phyloP scores from a whole-genome alignment of 1,140 invertebrate species.

The Cydia fagiglandana region DNA sequence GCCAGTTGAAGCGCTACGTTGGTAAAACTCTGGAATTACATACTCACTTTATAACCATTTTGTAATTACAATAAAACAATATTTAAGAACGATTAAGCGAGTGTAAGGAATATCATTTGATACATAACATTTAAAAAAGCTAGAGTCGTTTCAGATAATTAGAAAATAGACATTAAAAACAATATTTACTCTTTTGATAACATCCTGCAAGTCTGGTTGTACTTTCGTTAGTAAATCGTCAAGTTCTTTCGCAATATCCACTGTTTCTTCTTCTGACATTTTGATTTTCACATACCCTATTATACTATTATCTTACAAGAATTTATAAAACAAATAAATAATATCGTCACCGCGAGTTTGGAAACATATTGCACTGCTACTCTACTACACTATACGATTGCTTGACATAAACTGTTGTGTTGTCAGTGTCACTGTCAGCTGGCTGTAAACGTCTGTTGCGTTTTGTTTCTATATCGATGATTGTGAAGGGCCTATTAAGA shows the following conservation, averaged over 20 bases:
- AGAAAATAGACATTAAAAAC: conserved; percentile 24
- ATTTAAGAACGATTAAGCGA: conserved; percentile 30
- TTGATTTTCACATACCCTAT: conserved; percentile 45
- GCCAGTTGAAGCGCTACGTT: conserved; percentile 71
- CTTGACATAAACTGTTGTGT: conserved; percentile 25
- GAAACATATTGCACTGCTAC: conserved; percentile 23
- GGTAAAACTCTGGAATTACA: conserved; percentile 68
- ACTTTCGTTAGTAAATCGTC: conserved; percentile 66
- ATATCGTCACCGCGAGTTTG: conserved; percentile 1
- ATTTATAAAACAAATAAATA: conserved; percentile 29
- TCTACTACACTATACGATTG: conserved; percentile 1
- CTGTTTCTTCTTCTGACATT: conserved; percentile 67
- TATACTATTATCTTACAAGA: conserved; percentile 28
- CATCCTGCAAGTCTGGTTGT: conserved; percentile 72
- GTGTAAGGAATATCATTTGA: conserved; percentile 31
- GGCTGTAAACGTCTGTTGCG: conserved; percentile 8
- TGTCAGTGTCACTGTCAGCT: conserved; percentile 30
- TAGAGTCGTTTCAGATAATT: not conserved
- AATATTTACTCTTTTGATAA: conserved; percentile 74
- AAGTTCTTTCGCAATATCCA: conserved; percentile 67
- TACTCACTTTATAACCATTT: conserved; percentile 17
- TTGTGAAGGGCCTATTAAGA: too few species aligned
- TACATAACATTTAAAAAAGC: not conserved
- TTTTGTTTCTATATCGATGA: not conserved
- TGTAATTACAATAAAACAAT: not conserved